phyloP scores from a whole-genome alignment of 2,888 invertebrate species.

The Spisula subtruncata region DNA sequence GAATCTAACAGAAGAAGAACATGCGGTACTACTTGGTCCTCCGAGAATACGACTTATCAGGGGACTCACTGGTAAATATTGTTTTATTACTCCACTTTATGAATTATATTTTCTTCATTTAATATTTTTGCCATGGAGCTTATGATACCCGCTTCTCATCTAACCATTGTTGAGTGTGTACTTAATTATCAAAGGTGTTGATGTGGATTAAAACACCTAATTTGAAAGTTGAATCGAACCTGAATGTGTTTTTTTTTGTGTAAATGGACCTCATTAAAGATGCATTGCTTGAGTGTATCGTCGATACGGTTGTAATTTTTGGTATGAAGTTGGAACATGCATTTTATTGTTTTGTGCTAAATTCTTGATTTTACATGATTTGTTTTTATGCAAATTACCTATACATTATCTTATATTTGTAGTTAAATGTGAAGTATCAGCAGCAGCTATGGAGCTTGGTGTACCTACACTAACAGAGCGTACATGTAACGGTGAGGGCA shows the following conservation, averaged over 20 bases:
- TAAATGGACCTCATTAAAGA: background rate
- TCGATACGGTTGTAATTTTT: background rate
- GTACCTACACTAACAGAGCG: constrained; percentile 64
- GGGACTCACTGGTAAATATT: constrained; percentile 72
- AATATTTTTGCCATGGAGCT: no score
- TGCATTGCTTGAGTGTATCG: background rate
- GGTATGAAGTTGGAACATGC: background rate
- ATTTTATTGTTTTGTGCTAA: background rate
- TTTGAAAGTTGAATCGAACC: no score
- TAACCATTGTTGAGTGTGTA: no score
- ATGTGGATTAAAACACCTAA: no score
- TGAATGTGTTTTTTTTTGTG: no score
- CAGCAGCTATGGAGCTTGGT: constrained; percentile 49
- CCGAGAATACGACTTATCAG: constrained; percentile 81
- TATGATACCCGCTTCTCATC: no score
- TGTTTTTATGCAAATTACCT: no score
- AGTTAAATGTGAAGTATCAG: constrained; percentile 68
- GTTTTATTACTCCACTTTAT: background rate
- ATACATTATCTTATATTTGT: constrained; percentile 14
- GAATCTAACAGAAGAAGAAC: constrained; percentile 72
- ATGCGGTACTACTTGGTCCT: constrained; percentile 80
- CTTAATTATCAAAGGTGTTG: no score
- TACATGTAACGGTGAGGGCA: constrained; percentile 73
- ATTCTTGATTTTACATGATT: background rate
- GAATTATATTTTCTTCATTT: no score